These are phyloP conservation scores for Nebria ingens DNA, from an alignment of 1,140 invertebrate species.

Conservation along the genomic window DNA sequence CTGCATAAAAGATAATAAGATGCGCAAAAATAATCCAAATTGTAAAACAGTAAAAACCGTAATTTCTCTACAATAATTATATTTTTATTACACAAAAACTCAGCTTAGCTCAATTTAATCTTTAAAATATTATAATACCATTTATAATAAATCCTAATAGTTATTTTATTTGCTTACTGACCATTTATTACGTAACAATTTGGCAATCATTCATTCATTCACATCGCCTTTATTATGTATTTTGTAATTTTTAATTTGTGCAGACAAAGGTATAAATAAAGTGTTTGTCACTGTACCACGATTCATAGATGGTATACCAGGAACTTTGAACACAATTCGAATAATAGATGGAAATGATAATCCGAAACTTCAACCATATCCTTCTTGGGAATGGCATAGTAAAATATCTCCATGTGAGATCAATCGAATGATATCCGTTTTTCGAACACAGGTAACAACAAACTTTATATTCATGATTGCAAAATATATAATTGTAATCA, in stretches of 20 bases:
- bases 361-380: constrained; percentile 42
- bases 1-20: too few species aligned
- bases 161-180: too few species aligned
- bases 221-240: background rate
- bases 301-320: constrained; percentile 58
- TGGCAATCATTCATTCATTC: background rate
- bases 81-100: too few species aligned
- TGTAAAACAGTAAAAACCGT: too few species aligned
- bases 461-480: too few species aligned
- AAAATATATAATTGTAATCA: too few species aligned
- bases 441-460: constrained; percentile 44
- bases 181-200: too few species aligned
- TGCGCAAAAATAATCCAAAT: too few species aligned
- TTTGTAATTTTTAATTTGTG: background rate
- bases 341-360: constrained; percentile 35
- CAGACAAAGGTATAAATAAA: constrained; percentile 4
- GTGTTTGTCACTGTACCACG: constrained; percentile 61
- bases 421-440: constrained; percentile 41
- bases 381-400: constrained; percentile 40
- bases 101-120: too few species aligned
- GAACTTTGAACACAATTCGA: constrained; percentile 51
- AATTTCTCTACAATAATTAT: too few species aligned
- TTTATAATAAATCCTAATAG: too few species aligned
- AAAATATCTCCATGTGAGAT: constrained; percentile 27
- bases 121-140: too few species aligned